Evolutionary conservation across 2,113 vertebrate genomes (phyloP).

Genomic region (Murina feae): DNA sequence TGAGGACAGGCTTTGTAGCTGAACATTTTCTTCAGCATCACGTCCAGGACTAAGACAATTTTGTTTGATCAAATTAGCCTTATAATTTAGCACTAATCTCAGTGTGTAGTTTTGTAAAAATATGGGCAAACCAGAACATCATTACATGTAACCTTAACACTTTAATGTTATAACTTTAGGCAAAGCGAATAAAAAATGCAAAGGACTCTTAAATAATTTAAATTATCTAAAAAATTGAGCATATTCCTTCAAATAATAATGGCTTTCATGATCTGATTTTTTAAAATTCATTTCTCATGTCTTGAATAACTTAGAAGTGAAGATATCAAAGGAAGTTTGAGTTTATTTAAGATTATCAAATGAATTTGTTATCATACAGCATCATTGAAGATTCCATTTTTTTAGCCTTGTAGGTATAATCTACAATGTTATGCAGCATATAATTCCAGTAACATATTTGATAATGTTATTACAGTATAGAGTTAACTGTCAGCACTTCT

Average conservation of each 20-base stretch:
- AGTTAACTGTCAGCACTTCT: constrained; percentile 46
- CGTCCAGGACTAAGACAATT: background rate
- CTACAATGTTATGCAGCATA: background rate
- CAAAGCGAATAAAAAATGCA: constrained; percentile 78
- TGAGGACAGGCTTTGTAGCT: background rate
- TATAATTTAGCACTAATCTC: background rate
- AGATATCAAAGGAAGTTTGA: constrained; percentile 53
- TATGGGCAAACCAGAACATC: constrained; percentile 45
- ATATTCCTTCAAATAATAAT: constrained; percentile 77
- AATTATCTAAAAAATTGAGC: constrained; percentile 77
- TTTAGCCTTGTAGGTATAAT: constrained; percentile 43
- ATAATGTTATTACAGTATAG: background rate
- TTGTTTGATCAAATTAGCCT: background rate
- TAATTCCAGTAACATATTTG: background rate
- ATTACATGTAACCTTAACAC: constrained; percentile 66
- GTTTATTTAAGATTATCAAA: constrained; percentile 65
- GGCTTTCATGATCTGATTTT: constrained; percentile 71
- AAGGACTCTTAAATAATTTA: constrained; percentile 74
- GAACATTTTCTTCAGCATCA: background rate
- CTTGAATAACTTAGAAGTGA: constrained; percentile 63
- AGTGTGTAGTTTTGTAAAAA: constrained; percentile 54
- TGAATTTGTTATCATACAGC: constrained; percentile 63
- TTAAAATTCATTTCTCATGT: constrained; percentile 69
- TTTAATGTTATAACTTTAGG: constrained; percentile 74
- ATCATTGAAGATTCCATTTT: constrained; percentile 13